These are phyloP conservation scores for Crotalus helleri DNA, from an alignment of 2,113 vertebrate genomes.

Conservation along the genomic window DNA sequence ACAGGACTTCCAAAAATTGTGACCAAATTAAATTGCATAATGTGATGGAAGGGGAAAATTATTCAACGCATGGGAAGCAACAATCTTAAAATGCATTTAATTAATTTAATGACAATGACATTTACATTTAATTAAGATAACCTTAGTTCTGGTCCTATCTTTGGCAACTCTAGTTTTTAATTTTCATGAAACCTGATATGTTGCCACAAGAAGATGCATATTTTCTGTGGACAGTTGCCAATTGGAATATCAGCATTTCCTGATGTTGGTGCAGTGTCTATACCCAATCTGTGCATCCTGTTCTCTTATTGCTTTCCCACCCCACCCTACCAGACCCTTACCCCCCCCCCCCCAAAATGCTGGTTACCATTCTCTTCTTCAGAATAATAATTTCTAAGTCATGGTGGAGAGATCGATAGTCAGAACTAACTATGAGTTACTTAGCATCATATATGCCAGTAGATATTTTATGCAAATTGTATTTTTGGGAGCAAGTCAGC, in stretches of 20 bases:
- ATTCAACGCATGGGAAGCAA: not conserved
- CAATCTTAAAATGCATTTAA: not conserved
- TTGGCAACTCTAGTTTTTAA: not conserved
- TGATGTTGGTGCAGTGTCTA: not conserved
- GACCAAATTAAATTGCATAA: not conserved
- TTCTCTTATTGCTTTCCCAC: not conserved
- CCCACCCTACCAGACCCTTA: no score
- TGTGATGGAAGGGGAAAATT: not conserved
- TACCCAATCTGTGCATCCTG: not conserved
- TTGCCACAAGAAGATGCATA: not conserved
- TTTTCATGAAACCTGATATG: not conserved
- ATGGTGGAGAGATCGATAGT: not conserved
- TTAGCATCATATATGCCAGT: not conserved
- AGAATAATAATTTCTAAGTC: not conserved
- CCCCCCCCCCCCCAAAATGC: not conserved
- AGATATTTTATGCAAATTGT: not conserved
- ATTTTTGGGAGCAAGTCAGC: not conserved
- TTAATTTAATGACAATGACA: not conserved
- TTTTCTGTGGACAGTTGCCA: not conserved
- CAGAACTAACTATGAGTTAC: no score
- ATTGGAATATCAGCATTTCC: not conserved
- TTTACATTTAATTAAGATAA: not conserved
- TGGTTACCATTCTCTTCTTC: not conserved
- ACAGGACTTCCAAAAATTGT: not conserved
- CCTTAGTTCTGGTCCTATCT: not conserved